phyloP scores from a whole-genome alignment of 2,888 invertebrate species.

The Subacronicta megacephala region DNA sequence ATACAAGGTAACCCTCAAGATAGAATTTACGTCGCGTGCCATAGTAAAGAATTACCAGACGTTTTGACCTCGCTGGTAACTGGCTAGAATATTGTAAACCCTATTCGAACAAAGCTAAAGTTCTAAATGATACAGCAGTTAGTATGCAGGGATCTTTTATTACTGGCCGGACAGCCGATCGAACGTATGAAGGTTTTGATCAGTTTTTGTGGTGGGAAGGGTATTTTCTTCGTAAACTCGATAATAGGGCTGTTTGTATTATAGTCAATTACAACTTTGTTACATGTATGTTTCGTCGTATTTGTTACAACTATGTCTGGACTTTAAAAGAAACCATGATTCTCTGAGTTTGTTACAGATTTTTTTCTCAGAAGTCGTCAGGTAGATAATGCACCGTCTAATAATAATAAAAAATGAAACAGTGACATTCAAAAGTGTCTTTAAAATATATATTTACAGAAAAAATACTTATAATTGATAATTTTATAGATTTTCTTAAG shows the following conservation, averaged over 20 bases:
- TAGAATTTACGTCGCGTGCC: conserved; percentile 77
- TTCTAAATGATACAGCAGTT: neutral
- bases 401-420: no score
- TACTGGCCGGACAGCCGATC: conserved; percentile 34
- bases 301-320: no score
- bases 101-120: neutral
- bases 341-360: no score
- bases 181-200: conserved; percentile 42
- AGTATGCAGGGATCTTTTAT: conserved; percentile 5
- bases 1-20: conserved; percentile 62
- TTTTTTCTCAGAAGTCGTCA: no score
- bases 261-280: conserved; percentile 7
- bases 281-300: no score
- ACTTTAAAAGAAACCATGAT: no score
- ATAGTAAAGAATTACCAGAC: conserved; percentile 69
- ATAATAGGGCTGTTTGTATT: conserved; percentile 27
- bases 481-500: no score
- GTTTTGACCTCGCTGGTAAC: conserved; percentile 10
- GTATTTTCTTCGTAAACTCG: conserved; percentile 50
- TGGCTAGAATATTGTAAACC: conserved; percentile 4
- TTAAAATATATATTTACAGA: no score
- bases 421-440: no score
- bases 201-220: conserved; percentile 47
- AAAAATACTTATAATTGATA: no score
- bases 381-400: no score